Evolutionary conservation across 2,888 invertebrate genomes (phyloP).

Genomic region (Tanytarsus gracilentus): DNA sequence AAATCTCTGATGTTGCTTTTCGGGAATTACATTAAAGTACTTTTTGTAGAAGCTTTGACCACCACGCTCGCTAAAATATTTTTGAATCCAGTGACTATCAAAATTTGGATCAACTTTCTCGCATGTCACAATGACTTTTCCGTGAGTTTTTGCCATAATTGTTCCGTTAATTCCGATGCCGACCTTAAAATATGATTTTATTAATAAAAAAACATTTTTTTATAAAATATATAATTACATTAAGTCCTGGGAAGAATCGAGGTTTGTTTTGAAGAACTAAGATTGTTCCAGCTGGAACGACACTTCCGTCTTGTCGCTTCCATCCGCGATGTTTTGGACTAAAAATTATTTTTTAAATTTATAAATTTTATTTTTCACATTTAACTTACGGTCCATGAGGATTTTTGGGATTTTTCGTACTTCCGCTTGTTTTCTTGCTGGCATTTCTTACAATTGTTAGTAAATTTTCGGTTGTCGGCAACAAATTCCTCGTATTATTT

Average conservation of each 20-base stretch:
- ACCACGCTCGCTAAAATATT: conserved; percentile 54
- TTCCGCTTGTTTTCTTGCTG: conserved; percentile 65
- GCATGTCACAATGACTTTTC: conserved; percentile 70
- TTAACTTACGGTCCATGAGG: conserved; percentile 33
- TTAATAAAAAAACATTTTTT: not conserved
- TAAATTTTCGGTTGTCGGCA: not conserved
- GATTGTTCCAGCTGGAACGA: conserved; percentile 57
- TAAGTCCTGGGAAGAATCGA: conserved; percentile 71
- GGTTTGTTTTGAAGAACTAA: conserved; percentile 58
- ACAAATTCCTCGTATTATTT: not conserved
- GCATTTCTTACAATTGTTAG: conserved; percentile 47
- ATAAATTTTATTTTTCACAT: not conserved
- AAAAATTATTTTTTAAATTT: conserved; percentile 37
- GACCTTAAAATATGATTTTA: conserved; percentile 50
- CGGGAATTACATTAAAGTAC: conserved; percentile 74
- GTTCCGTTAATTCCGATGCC: conserved; percentile 71
- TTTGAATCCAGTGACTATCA: conserved; percentile 64
- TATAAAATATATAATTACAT: conserved; percentile 47
- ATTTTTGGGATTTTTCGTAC: conserved; percentile 58
- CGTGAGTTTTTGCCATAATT: conserved; percentile 69
- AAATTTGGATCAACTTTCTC: conserved; percentile 72
- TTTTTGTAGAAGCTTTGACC: conserved; percentile 67
- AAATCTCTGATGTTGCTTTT: conserved; percentile 64
- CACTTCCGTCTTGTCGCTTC: conserved; percentile 62
- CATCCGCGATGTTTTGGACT: conserved; percentile 70